phyloP scores from a whole-genome alignment of 2,113 vertebrate genomes.

The Malurus cyaneus region DNA sequence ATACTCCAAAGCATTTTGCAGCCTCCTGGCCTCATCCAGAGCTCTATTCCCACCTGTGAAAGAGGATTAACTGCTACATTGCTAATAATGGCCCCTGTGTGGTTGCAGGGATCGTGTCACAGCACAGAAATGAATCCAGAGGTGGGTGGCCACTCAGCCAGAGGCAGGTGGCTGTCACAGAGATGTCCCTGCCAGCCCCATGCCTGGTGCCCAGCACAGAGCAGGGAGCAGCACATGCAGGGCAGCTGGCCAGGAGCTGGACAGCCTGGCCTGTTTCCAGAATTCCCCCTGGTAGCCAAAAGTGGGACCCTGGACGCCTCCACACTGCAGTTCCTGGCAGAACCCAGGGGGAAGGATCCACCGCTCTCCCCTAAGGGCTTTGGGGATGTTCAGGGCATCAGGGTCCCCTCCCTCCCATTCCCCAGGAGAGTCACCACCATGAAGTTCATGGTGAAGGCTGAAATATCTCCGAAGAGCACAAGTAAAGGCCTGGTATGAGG shows the following conservation, averaged over 20 bases:
- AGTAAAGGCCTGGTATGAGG: neutral
- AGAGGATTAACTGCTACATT: neutral
- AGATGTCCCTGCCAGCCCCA: neutral
- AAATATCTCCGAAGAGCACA: neutral
- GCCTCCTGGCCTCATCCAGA: neutral
- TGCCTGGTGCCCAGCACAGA: neutral
- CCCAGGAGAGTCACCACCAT: neutral
- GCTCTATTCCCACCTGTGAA: neutral
- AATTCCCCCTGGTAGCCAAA: neutral
- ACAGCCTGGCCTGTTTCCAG: fast-evolving
- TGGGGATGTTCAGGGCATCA: neutral
- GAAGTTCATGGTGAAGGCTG: neutral
- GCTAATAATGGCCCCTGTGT: neutral
- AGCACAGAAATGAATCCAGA: neutral
- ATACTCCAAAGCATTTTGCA: neutral
- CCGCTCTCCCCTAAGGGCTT: neutral
- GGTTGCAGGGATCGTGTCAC: neutral
- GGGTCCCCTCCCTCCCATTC: neutral
- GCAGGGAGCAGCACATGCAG: neutral
- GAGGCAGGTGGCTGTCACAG: fast-evolving
- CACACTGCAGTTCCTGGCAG: neutral
- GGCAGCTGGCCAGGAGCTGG: neutral
- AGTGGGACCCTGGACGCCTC: neutral
- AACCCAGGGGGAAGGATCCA: neutral
- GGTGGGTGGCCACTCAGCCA: neutral